Base-by-base conservation (phyloP, 2,113 vertebrate genomes). In the Lycocorax pyrrhopterus region DNA sequence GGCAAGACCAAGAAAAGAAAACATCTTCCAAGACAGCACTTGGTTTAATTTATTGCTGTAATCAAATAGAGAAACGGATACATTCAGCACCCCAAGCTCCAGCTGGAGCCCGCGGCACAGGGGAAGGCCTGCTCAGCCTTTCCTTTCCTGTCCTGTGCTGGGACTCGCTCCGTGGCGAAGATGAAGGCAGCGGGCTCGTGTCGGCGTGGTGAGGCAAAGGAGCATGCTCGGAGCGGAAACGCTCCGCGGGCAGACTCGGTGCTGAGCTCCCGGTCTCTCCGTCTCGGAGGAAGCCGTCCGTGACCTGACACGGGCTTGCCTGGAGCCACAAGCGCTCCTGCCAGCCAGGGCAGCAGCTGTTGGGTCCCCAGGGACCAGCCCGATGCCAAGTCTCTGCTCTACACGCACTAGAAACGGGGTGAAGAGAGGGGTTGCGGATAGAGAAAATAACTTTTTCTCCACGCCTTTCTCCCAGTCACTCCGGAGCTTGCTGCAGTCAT, bases 111-210 rank as follows among this genome's bases (percentile, higher is more conserved):
- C 1, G 13, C 1, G 2, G 29, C 12, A 15, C 15, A 10, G 37
- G 13, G 15, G 9, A 33, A 43, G 30, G 78, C 58, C 62, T 25
- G 56, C 43, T 51, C 33, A 41, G 62, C 43, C 30, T 32, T 44
- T 14, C 66, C 56, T 4, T 9, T 10, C 47, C 35, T 2, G 10
- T 4, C 10, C 35, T 8, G 12, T 3, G 10, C 12, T 2, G 10
- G 35, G 80, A 35, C 16, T 4, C 1, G 35, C 58, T 41, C 33
- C 4, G 2, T 4, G 11, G 29, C 49, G 73, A 77, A 3, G 58
- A 32, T 9, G 68, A 43, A 43, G 0, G 47, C 39, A 26, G 69
- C 5, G 0, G 22, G 26, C 16, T 78, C 3, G 0, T 13, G 43
- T 44, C 30, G 17, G 27, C 7, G 9, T 47, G 62, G 26, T 13